Base-by-base conservation (phyloP, 2,113 vertebrate species). In the Micronycteris hirsuta region DNA sequence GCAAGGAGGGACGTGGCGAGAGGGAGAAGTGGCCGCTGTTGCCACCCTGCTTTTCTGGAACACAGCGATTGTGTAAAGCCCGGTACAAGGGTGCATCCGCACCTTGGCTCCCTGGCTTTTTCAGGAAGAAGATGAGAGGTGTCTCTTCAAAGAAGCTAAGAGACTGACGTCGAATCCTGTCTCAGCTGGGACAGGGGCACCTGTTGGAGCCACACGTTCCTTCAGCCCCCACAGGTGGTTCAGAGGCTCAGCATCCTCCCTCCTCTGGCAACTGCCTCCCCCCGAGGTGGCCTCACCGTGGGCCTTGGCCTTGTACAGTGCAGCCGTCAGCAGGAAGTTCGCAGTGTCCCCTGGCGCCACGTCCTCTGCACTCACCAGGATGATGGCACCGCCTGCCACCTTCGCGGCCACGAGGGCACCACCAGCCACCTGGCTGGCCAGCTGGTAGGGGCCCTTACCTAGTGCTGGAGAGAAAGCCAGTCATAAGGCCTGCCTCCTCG, bases 261-360 rank as follows among this genome's bases (percentile, higher is more conserved):
- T 61, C 45, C 67, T 52, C 38, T 24, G 15, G 47, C 33, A 31
- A 17, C 58, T 26, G 31, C 12, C n/a, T 49, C 67, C 49, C n/a
- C 67, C 26, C 17, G 54, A 49, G 76, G 49, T 49, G 56, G 67
- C n/a, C 98, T 98, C 98, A 99, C 99, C 99, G 0, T 99, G 99
- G n/a, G 99, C 98, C 94, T 98, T 98, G 68, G 98, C 97, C 97
- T 98, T 98, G 97, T 99, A 99, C 91, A 99, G 98, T 26, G 99
- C 99, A 54, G 99, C 99, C 12, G 99, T 99, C 98, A 99, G 97
- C 99, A 99, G 99, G 97, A 99, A 99, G 96, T 97, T 98, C 31
- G 98, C 97, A 5, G 98, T 38, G 80, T 98, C 84, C 74, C 96
- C 98, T 10, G 98, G 95, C 41, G 31, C 61, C 67, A 71, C 76